These are phyloP conservation scores for Drosophila lacertosa DNA, from an alignment of 1,140 invertebrate genomes.

Conservation along the genomic window DNA sequence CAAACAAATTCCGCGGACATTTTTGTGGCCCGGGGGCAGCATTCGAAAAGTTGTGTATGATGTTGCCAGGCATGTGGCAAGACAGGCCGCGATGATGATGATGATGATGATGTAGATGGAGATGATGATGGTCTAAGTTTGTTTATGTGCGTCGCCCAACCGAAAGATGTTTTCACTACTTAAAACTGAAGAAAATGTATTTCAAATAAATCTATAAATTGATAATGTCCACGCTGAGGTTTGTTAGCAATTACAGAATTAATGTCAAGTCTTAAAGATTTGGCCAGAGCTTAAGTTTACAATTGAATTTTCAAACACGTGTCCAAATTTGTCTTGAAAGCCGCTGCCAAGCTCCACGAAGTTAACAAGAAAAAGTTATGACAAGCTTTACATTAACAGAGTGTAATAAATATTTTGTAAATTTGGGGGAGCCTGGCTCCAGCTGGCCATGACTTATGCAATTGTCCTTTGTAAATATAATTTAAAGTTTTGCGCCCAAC, in stretches of 20 bases:
- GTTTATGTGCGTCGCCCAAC: background rate
- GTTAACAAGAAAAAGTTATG: slow-evolving; percentile 16
- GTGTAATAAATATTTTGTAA: slow-evolving; percentile 23
- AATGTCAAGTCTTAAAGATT: no score
- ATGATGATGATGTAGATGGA: no score
- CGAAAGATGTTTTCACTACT: background rate
- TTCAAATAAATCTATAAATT: no score
- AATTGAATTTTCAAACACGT: background rate
- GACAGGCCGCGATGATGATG: no score
- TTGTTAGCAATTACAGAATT: no score
- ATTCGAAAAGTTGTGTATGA: slow-evolving; percentile 22
- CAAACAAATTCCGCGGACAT: slow-evolving; percentile 55
- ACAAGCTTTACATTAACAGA: slow-evolving; percentile 11
- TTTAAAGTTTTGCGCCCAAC: slow-evolving; percentile 68
- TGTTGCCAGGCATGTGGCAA: slow-evolving; percentile 12
- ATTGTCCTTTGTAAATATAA: slow-evolving; percentile 76
- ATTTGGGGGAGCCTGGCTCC: background rate
- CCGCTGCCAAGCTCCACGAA: background rate
- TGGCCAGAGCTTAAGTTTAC: no score
- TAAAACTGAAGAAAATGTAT: background rate
- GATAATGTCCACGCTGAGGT: no score
- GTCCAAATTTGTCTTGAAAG: background rate
- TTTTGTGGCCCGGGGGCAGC: slow-evolving; percentile 46
- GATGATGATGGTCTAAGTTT: background rate
- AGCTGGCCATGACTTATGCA: slow-evolving; percentile 58